A percentile compares a stretch with the other conserved stretches of the same genome.
These are phyloP conservation scores for Protophormia terraenovae DNA, from an alignment of 2,888 invertebrate genomes.

Conservation along the genomic window DNA sequence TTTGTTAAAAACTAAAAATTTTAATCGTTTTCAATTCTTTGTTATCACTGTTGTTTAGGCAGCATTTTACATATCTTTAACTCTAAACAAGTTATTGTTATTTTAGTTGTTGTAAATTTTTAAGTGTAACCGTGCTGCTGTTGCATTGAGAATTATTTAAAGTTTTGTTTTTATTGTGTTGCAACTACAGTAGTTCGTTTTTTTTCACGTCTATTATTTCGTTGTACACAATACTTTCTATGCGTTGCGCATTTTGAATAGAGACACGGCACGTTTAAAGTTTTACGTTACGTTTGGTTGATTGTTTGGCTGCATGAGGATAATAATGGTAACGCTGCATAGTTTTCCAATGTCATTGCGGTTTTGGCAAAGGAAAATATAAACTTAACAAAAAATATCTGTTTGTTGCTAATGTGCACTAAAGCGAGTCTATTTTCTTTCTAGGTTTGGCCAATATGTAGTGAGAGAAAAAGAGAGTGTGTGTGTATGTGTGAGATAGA, in stretches of 20 bases:
- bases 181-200: conserved; percentile 21
- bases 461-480: conserved; percentile 36
- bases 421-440: conserved; percentile 44
- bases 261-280: conserved; percentile 33
- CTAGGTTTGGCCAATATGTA: background rate
- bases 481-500: too few relatives aligned
- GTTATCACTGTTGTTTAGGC: background rate
- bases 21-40: background rate
- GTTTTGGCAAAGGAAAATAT: conserved; percentile 46
- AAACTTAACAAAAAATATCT: background rate
- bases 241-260: conserved; percentile 64
- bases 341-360: conserved; percentile 55
- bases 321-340: conserved; percentile 47
- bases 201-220: conserved; percentile 14
- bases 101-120: conserved; percentile 6
- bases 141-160: conserved; percentile 63
- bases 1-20: background rate
- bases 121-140: conserved; percentile 51
- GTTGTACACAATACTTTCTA: conserved; percentile 57
- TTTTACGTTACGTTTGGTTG: conserved; percentile 42
- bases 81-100: background rate
- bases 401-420: conserved; percentile 31
- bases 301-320: conserved; percentile 39
- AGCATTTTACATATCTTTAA: background rate
- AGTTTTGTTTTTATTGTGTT: conserved; percentile 58